These are phyloP conservation scores for Clistopyga incitator DNA, from an alignment of 2,888 invertebrate species.

Conservation along the genomic window DNA sequence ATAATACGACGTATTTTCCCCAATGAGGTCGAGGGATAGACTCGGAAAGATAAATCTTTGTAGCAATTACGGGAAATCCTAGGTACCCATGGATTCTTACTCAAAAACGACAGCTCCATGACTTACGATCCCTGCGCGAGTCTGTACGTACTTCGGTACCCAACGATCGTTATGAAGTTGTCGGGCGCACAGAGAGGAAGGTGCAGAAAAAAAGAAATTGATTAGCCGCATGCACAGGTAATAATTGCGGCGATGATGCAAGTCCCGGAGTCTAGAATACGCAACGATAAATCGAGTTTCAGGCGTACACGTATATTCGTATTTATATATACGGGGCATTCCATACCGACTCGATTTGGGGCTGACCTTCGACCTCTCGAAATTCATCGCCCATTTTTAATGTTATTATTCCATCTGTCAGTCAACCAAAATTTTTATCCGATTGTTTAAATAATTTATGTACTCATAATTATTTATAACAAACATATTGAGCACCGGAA, in stretches of 20 bases:
- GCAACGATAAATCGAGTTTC: slow-evolving; percentile 60
- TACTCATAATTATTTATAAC: no score
- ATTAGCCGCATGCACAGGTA: slow-evolving; percentile 49
- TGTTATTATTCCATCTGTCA: no score
- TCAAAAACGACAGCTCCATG: slow-evolving; percentile 17
- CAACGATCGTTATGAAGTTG: slow-evolving; percentile 50
- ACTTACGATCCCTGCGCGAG: slow-evolving; percentile 17
- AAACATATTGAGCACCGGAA: background rate
- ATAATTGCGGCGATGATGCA: slow-evolving; percentile 61
- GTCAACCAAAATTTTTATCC: no score
- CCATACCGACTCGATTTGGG: background rate
- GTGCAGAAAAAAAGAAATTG: slow-evolving; percentile 48
- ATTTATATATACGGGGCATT: background rate
- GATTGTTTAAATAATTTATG: no score
- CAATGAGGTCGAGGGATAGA: slow-evolving; percentile 27
- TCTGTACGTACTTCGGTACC: slow-evolving; percentile 2
- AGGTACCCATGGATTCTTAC: slow-evolving; percentile 29
- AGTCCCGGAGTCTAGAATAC: slow-evolving; percentile 38
- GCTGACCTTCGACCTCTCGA: no score
- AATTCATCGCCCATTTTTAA: no score
- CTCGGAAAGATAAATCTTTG: slow-evolving; percentile 38
- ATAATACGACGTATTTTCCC: background rate
- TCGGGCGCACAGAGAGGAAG: slow-evolving; percentile 45
- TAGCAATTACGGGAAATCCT: slow-evolving; percentile 54
- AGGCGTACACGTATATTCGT: slow-evolving; percentile 28